phyloP scores from a whole-genome alignment of 1,140 invertebrate genomes.

The Coenobita brevimanus region DNA sequence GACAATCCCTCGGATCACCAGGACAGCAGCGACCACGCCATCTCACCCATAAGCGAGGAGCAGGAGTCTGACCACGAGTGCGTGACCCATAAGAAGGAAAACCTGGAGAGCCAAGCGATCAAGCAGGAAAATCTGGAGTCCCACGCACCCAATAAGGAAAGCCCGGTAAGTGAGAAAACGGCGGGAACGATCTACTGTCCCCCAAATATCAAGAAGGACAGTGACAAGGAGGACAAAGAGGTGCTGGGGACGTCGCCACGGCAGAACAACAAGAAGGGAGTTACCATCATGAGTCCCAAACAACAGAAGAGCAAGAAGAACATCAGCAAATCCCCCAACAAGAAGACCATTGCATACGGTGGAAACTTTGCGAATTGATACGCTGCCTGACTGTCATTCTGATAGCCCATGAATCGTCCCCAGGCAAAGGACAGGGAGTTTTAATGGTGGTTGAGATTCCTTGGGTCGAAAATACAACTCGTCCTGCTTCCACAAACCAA shows the following conservation, averaged over 20 bases:
- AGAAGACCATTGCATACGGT: neutral
- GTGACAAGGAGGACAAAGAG: neutral
- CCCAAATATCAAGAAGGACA: neutral
- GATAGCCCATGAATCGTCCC: neutral
- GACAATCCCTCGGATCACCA: neutral
- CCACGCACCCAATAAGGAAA: neutral
- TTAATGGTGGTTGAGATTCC: neutral
- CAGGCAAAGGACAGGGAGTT: neutral
- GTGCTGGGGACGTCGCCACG: neutral
- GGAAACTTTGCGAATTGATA: too few relatives aligned
- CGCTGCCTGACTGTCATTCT: neutral
- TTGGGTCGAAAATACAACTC: neutral
- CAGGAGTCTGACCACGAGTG: constrained; percentile 13
- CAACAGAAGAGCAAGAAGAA: neutral
- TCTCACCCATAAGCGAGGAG: constrained; percentile 39
- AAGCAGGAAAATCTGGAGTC: too few relatives aligned
- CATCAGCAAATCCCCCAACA: neutral
- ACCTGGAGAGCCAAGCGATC: too few relatives aligned
- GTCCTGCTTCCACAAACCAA: too few relatives aligned
- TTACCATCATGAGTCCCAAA: neutral
- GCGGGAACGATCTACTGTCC: neutral
- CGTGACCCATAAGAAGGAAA: neutral
- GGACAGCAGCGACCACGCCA: constrained; percentile 33
- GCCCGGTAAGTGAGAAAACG: neutral
- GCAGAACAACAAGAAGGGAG: constrained; percentile 1